phyloP scores from a whole-genome alignment of 2,888 invertebrate species.

The Tromatobia lineatoria region DNA sequence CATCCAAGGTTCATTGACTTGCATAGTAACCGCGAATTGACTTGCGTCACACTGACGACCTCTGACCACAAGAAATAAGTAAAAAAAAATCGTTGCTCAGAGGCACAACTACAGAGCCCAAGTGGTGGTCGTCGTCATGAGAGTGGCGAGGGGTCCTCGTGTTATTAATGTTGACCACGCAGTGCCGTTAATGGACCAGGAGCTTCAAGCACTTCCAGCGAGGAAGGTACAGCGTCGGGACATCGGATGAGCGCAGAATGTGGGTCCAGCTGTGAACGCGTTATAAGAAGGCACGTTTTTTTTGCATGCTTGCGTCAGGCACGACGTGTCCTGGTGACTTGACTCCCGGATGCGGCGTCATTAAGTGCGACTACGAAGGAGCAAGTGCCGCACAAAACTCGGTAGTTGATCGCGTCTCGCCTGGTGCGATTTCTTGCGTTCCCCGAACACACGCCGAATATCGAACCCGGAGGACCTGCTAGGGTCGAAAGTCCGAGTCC shows the following conservation, averaged over 20 bases:
- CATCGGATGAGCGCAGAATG: constrained; percentile 73
- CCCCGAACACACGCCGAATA: constrained; percentile 49
- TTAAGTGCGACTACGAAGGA: constrained; percentile 73
- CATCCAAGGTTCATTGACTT: background rate
- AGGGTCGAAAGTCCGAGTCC: constrained; percentile 12
- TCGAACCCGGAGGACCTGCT: constrained; percentile 61
- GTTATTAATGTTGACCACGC: constrained; percentile 78
- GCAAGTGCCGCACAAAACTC: constrained; percentile 23
- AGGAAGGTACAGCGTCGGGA: background rate
- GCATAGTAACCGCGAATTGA: background rate
- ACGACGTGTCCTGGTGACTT: constrained; percentile 75
- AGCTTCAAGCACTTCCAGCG: constrained; percentile 2
- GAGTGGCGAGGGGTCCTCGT: constrained; percentile 71
- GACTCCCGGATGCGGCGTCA: constrained; percentile 82
- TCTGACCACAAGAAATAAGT: background rate
- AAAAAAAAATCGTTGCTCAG: background rate
- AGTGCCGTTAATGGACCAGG: constrained; percentile 74
- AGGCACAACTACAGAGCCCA: background rate
- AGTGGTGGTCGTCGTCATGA: background rate
- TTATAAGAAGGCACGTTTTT: constrained; percentile 73
- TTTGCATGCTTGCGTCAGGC: constrained; percentile 63
- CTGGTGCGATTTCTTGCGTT: constrained; percentile 47
- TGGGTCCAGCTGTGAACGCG: constrained; percentile 81
- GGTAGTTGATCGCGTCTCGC: constrained; percentile 31
- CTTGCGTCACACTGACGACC: background rate